Conservation (phyloP, 1,140 invertebrate species). For the Drosophila nikananu region DNA sequence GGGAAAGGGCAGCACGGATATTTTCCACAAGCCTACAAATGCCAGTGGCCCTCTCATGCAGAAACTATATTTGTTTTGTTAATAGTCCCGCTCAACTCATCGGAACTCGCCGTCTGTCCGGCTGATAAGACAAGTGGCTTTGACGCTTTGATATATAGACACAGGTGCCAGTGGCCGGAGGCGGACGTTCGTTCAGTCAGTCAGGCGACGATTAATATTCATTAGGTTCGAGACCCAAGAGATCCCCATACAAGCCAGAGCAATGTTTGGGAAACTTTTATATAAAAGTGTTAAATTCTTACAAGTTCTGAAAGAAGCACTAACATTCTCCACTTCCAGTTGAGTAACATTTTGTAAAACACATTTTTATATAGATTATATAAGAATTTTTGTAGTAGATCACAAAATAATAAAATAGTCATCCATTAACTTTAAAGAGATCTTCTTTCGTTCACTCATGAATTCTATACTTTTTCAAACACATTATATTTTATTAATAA, state of each 20-base stretch:
- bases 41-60: conserved; percentile 61
- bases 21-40: conserved; percentile 29
- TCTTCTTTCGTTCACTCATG: too few species aligned
- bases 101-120: conserved; percentile 48
- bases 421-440: too few species aligned
- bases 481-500: too few species aligned
- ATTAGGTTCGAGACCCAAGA: conserved; percentile 27
- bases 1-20: conserved; percentile 10
- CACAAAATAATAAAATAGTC: too few species aligned
- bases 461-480: too few species aligned
- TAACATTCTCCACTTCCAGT: not conserved
- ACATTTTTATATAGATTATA: too few species aligned
- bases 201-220: conserved; percentile 63
- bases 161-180: conserved; percentile 29
- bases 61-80: conserved; percentile 80
- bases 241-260: not conserved
- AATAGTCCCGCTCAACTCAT: conserved; percentile 72
- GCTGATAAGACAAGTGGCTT: conserved; percentile 82
- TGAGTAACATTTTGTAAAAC: too few species aligned
- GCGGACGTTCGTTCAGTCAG: conserved; percentile 44
- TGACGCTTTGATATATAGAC: conserved; percentile 75
- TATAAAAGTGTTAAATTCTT: not conserved
- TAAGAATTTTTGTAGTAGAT: too few species aligned
- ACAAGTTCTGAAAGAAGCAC: too few species aligned
- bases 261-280: not conserved